Evolutionary conservation across 2,113 vertebrate genomes (phyloP), one percentile per base, ranked within the genome.

Genomic region (Tinamus guttatus): DNA sequence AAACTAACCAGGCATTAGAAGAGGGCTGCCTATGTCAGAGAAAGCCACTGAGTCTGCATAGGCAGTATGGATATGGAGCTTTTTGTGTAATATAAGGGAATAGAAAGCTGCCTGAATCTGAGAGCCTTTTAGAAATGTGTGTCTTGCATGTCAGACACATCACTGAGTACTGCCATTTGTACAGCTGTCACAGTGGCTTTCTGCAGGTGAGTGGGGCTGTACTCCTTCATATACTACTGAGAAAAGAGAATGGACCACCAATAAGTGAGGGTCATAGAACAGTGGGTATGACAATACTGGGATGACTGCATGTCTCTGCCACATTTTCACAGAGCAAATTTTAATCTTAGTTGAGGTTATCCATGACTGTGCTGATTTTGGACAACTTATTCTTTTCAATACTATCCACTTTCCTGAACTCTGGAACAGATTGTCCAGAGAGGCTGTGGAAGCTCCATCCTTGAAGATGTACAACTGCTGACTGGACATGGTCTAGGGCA

Each of bases 131-230:
- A 85, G 22, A 69, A 9, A 3, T 60, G 30, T 75, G 14, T 28
- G 69, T 38, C 17, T 74, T 19, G 40, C 51, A 21, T 3, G 4
- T 9, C 28, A 63, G 58, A 76, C 45, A 41, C 4, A 25, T 8
- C 18, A 34, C 2, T 28, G 32, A 14, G 14, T 70, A 17, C 28
- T 62, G 20, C 6, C 36, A 21, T 21, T 75, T 19, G 12, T 12
- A 51, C 38, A 28, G 16, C 32, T 45, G 38, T 24, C 0, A 0
- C 24, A 36, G 34, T 16, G 38, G 2, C 2, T 45, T 67, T 75
- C 58, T 45, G 24, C 13, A 38, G 16, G 34, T 56, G 9, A 49
- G 11, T 11, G 22, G 41, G 49, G 20, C 4, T 52, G 7, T 56
- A 30, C 19, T 15, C 47, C n/a, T 77, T 24, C 11, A 9, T 45